Evolutionary conservation across 2,888 invertebrate species (phyloP).

Genomic region (Volucella inflata): DNA sequence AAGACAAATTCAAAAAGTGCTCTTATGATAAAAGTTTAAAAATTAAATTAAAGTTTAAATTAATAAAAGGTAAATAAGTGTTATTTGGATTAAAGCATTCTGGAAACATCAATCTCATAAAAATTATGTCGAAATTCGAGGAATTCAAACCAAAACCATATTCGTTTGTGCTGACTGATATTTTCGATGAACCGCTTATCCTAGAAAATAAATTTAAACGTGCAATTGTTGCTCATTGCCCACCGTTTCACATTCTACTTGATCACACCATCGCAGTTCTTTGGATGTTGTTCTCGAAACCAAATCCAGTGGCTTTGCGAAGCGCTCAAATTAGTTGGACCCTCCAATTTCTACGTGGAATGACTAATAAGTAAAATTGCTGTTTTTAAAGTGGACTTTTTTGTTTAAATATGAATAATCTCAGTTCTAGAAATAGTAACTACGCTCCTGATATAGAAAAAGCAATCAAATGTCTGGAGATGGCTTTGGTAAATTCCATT

Average conservation of each 20-base stretch:
- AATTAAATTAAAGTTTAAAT: not conserved
- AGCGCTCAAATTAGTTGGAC: slow-evolving; percentile 76
- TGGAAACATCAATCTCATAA: not conserved
- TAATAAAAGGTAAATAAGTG: not conserved
- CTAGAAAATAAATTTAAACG: slow-evolving; percentile 16
- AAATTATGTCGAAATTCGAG: slow-evolving; percentile 27
- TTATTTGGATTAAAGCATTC: not conserved
- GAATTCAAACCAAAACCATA: slow-evolving; percentile 72
- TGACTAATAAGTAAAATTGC: slow-evolving; percentile 47
- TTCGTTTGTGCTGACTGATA: slow-evolving; percentile 69
- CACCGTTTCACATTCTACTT: slow-evolving; percentile 72
- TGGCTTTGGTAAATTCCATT: slow-evolving; percentile 36
- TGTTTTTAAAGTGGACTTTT: not conserved
- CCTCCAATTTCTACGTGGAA: slow-evolving; percentile 76
- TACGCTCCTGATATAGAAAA: slow-evolving; percentile 38
- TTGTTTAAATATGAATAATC: not conserved
- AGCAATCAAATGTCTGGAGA: slow-evolving; percentile 30
- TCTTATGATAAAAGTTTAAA: not conserved
- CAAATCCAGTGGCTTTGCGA: slow-evolving; percentile 35
- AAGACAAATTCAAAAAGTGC: not conserved
- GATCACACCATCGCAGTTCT: slow-evolving; percentile 77
- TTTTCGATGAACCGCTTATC: slow-evolving; percentile 41
- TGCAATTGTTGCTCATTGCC: slow-evolving; percentile 65
- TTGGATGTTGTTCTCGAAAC: slow-evolving; percentile 72
- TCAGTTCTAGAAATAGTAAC: slow-evolving; percentile 26